phyloP scores from a whole-genome alignment of 2,888 invertebrate species.

The Cotesia congregata region DNA sequence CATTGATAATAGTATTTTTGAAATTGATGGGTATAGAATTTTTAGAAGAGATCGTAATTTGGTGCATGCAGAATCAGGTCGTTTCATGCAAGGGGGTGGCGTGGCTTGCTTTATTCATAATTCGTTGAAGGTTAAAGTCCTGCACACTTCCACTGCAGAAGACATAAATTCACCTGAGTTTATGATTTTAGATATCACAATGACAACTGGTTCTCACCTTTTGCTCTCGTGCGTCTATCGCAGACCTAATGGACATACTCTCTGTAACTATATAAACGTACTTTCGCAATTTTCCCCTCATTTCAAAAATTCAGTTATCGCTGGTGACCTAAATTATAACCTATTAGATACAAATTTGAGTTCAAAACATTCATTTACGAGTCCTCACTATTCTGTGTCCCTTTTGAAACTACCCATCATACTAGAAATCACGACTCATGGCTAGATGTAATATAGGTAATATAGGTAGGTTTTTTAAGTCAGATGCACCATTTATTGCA shows the following conservation, averaged over 20 bases:
- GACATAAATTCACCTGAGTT: slow-evolving; percentile 15
- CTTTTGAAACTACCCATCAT: slow-evolving; percentile 1
- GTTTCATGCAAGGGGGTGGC: neutral
- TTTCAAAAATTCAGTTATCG: slow-evolving; percentile 18
- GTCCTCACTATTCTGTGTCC: neutral
- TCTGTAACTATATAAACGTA: neutral
- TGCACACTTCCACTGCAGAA: neutral
- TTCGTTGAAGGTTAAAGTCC: neutral
- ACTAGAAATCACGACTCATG: slow-evolving; percentile 12
- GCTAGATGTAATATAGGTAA: slow-evolving; percentile 19
- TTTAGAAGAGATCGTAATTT: neutral
- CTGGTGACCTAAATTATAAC: slow-evolving; percentile 29
- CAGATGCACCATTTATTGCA: slow-evolving; percentile 21
- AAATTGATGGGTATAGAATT: neutral
- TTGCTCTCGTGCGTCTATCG: slow-evolving; percentile 15
- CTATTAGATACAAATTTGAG: neutral
- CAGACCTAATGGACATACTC: slow-evolving; percentile 1
- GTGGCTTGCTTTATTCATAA: slow-evolving; percentile 16
- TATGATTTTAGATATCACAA: neutral
- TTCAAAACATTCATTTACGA: neutral
- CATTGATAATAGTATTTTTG: too few relatives aligned
- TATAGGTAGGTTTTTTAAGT: neutral
- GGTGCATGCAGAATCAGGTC: neutral
- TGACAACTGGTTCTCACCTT: neutral
- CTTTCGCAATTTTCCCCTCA: neutral